These are phyloP conservation scores for Fissipunctia ypsillon DNA, from an alignment of 2,888 invertebrate genomes.

Conservation along the genomic window DNA sequence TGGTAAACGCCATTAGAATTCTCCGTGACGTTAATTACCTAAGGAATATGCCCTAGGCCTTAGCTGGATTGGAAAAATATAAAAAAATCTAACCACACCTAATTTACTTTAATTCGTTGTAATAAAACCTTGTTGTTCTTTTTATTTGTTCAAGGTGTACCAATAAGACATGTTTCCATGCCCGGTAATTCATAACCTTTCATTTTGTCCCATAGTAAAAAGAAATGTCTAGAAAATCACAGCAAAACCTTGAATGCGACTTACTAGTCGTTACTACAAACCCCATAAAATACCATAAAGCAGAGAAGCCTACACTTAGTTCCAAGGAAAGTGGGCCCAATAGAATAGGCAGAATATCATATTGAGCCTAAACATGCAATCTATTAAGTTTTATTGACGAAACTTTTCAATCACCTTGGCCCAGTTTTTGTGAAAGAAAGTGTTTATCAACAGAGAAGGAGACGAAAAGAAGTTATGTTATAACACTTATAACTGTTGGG, in stretches of 20 bases:
- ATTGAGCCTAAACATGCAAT: constrained; percentile 51
- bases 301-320: constrained; percentile 41
- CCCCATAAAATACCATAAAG: constrained; percentile 31
- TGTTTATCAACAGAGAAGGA: constrained; percentile 48
- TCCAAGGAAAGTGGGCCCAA: constrained; percentile 35
- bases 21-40: not conserved
- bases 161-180: not conserved
- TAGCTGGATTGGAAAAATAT: not conserved
- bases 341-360: constrained; percentile 39
- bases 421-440: constrained; percentile 33
- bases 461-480: too few species aligned
- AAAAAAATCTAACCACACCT: not conserved
- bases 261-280: too few species aligned
- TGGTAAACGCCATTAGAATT: not conserved
- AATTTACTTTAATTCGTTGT: not conserved
- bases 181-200: not conserved
- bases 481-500: too few species aligned
- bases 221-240: not conserved
- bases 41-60: too few species aligned
- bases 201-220: not conserved
- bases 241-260: constrained; percentile 6
- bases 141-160: not conserved
- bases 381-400: constrained; percentile 42
- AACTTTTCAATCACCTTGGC: constrained; percentile 57
- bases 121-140: not conserved